These are phyloP conservation scores for Merluccius polli DNA, from an alignment of 2,797 vertebrate genomes.

Conservation along the genomic window DNA sequence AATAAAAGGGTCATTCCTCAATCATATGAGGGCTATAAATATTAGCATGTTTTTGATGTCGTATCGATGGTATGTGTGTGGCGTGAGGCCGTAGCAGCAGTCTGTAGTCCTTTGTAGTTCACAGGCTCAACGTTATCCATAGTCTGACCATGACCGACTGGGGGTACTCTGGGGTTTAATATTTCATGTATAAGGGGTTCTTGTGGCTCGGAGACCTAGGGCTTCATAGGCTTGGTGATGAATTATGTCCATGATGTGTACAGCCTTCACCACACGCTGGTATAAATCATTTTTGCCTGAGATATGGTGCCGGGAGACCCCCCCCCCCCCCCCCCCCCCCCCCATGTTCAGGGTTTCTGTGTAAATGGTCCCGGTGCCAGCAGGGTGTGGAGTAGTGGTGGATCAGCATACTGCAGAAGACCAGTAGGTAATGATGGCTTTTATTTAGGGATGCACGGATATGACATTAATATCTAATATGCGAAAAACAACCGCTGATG, in stretches of 20 bases:
- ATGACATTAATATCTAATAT: neutral
- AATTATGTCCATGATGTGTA: slow-evolving; percentile 9
- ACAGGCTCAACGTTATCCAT: neutral
- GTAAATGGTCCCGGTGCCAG: slow-evolving; percentile 4
- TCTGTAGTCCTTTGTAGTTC: neutral
- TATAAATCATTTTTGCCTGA: slow-evolving; percentile 21
- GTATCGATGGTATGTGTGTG: neutral
- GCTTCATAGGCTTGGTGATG: slow-evolving; percentile 8
- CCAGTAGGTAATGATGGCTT: neutral
- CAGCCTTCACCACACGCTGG: slow-evolving; percentile 8
- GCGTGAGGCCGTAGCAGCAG: neutral
- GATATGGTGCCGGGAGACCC: neutral
- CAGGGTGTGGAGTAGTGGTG: neutral
- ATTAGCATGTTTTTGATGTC: neutral
- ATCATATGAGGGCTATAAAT: neutral
- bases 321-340: neutral
- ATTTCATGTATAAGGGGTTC: neutral
- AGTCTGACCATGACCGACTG: neutral
- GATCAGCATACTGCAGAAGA: neutral
- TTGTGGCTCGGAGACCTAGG: slow-evolving; percentile 18
- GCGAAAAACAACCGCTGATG: neutral
- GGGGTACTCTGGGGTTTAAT: neutral
- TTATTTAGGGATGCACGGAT: neutral
- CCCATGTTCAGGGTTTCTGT: neutral
- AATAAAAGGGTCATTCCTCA: neutral